Evolutionary conservation across 2,113 vertebrate genomes (phyloP), one percentile per base, ranked within the genome.

Genomic region (Hiodon tergisus): DNA sequence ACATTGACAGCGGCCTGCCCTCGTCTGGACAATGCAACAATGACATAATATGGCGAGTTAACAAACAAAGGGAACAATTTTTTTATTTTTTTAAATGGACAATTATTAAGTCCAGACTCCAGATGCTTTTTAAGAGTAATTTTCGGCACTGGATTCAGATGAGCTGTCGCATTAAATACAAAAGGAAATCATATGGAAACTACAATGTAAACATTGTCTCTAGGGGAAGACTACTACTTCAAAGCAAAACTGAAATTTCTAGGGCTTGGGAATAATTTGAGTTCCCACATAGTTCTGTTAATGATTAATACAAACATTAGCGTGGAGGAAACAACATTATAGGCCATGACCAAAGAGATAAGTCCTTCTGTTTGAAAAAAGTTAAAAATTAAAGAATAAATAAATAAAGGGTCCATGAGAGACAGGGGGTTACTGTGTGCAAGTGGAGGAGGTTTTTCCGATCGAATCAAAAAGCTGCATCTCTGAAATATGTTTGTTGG

Each of bases 181-280:
- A 83, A 80, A 82, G 83, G 3, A 2, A 50, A 71, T 61, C 68
- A 79, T 76, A 74, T 74, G 54, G 9, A 76, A 55, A 69, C 69
- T 47, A 71, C 78, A 83, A 77, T 51, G 76, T 70, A 51, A 52
- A 83, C 73, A 57, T 50, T 46, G 57, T 75, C 83, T 79, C 77
- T 9, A 76, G 80, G 73, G 16, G 79, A 81, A 80, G 53, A 52
- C 58, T 62, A 46, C 63, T 74, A 76, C 52, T 77, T 78, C 69
- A 46, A 76, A 76, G 14, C 71, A 73, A 78, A 55, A 47, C 73
- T 5, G 46, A 57, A 78, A 54, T 2, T 46, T 67, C 65, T 9
- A 6, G 48, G 31, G 31, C 31, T 31, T 31, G 31, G 31, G 31
- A 31, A 31, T 31, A 31, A 31, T 31, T 31, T 31, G 31, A 1